Conservation (phyloP, 1,140 invertebrate species). For the Dendroctonus valens region DNA sequence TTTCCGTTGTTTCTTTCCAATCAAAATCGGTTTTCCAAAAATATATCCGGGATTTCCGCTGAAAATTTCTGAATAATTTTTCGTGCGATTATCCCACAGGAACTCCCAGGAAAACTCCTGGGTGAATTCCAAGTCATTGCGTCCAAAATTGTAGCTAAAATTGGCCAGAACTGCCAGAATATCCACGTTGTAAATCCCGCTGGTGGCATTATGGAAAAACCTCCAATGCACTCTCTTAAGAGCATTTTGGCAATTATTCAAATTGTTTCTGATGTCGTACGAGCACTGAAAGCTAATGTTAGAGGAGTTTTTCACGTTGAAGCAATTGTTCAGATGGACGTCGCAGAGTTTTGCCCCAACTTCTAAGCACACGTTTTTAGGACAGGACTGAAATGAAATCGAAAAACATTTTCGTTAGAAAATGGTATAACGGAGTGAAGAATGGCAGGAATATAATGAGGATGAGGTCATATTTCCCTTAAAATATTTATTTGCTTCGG, state of each 20-base stretch:
- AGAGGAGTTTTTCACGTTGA: slow-evolving; percentile 35
- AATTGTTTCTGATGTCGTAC: slow-evolving; percentile 27
- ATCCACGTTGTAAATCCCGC: slow-evolving; percentile 54
- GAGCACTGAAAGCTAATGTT: slow-evolving; percentile 30
- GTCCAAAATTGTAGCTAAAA: slow-evolving; percentile 40
- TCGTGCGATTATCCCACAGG: slow-evolving; percentile 51
- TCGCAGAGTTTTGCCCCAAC: slow-evolving; percentile 52
- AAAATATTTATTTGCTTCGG: no score
- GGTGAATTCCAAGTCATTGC: slow-evolving; percentile 45
- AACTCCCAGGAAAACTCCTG: slow-evolving; percentile 56
- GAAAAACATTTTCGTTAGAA: no score
- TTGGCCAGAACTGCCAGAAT: slow-evolving; percentile 52
- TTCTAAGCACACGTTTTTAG: slow-evolving; percentile 53
- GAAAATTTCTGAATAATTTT: slow-evolving; percentile 48
- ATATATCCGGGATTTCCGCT: slow-evolving; percentile 73
- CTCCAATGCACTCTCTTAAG: slow-evolving; percentile 55
- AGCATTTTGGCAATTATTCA: slow-evolving; percentile 43
- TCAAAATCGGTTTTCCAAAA: slow-evolving; percentile 61
- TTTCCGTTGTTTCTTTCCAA: slow-evolving; percentile 48
- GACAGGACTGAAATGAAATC: slow-evolving; percentile 51
- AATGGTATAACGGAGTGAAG: no score
- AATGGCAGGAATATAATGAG: no score
- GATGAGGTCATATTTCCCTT: no score
- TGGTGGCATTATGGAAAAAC: slow-evolving; percentile 59
- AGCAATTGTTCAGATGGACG: slow-evolving; percentile 41